A percentile compares a stretch with the other conserved stretches of the same genome.
These are phyloP conservation scores for Sebastes fasciatus DNA, from an alignment of 2,113 vertebrate genomes.

Conservation along the genomic window DNA sequence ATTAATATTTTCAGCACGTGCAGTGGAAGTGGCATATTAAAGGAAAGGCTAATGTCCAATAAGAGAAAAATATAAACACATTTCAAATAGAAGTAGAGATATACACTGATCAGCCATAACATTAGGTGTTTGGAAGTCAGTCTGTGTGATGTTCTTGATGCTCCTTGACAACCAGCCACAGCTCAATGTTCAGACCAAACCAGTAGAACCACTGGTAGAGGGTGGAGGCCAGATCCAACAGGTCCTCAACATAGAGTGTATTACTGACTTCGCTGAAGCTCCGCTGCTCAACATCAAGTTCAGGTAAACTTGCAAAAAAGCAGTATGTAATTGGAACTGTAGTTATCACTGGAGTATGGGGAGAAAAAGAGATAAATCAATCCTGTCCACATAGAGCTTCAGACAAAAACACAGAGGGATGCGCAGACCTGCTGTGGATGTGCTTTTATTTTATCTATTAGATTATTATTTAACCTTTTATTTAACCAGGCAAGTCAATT, in stretches of 20 bases:
- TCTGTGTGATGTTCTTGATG: neutral
- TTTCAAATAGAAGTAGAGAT: too few species aligned
- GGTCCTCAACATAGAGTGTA: constrained; percentile 94
- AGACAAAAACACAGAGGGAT: neutral
- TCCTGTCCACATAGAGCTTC: neutral
- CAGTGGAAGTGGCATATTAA: too few species aligned
- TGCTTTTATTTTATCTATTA: too few species aligned
- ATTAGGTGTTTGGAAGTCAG: neutral
- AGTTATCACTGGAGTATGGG: neutral
- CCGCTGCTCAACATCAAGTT: constrained; percentile 92
- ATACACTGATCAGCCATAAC: too few species aligned
- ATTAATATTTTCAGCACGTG: too few species aligned
- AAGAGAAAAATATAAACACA: too few species aligned
- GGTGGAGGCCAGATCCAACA: constrained; percentile 95
- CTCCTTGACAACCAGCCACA: constrained; percentile 85
- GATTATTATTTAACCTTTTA: too few species aligned
- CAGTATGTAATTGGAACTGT: neutral
- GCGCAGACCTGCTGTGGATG: neutral
- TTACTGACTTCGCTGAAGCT: constrained; percentile 89
- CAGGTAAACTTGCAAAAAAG: constrained; percentile 78
- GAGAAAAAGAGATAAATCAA: constrained; percentile 63
- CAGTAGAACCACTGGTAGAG: constrained; percentile 91
- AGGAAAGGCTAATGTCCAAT: too few species aligned
- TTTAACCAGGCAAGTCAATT: too few species aligned
- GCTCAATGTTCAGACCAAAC: constrained; percentile 92